Percentiles rank a stretch among this genome's conserved stretches.
These are phyloP conservation scores for Chloropsis hardwickii DNA, from an alignment of 2,113 vertebrate species.

Conservation along the genomic window DNA sequence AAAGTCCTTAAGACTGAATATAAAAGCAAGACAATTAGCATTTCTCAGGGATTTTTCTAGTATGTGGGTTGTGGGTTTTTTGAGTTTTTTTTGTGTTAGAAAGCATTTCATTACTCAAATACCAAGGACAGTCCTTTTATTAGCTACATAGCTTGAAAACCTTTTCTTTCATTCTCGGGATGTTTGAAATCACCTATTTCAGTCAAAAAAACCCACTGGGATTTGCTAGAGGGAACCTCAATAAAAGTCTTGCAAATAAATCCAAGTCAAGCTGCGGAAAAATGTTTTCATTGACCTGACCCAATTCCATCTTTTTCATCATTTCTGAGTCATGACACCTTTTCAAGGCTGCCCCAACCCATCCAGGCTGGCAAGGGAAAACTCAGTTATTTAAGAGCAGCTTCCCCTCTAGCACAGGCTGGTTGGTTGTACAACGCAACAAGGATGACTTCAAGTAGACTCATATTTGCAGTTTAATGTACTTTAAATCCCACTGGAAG, in stretches of 20 bases:
- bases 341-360: not conserved
- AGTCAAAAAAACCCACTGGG: not conserved
- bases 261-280: not conserved
- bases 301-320: not conserved
- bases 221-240: not conserved
- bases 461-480: not conserved
- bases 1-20: not conserved
- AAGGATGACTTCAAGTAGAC: not conserved
- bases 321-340: not conserved
- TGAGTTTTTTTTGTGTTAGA: not conserved
- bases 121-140: not conserved
- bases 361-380: not conserved
- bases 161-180: not conserved
- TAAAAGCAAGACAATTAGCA: not conserved
- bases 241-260: not conserved
- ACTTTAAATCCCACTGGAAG: not conserved
- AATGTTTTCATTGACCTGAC: not conserved
- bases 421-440: not conserved
- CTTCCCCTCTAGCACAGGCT: not conserved
- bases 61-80: not conserved
- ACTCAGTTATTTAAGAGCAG: not conserved
- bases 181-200: not conserved
- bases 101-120: not conserved
- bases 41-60: not conserved
- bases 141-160: not conserved